phyloP scores from a whole-genome alignment of 2,113 vertebrate genomes.

The Polypterus senegalus region DNA sequence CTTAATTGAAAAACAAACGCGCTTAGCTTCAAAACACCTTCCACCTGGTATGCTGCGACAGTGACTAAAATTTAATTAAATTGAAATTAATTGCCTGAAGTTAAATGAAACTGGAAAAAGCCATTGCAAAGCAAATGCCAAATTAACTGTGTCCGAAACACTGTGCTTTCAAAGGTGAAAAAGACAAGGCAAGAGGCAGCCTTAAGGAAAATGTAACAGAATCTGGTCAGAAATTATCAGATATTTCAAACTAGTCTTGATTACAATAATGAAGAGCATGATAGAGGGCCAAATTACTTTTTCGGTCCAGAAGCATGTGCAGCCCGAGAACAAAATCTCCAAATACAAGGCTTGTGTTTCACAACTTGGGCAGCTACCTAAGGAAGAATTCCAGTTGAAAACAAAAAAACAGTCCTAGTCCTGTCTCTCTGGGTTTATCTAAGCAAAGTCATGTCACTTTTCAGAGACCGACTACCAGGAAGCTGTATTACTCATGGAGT shows the following conservation, averaged over 20 bases:
- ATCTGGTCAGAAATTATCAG: too few relatives aligned
- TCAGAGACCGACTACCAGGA: too few relatives aligned
- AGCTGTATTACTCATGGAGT: too few relatives aligned
- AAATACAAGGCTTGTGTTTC: too few relatives aligned
- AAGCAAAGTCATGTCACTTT: too few relatives aligned
- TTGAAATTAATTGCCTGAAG: slow-evolving; percentile 65
- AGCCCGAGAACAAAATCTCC: too few relatives aligned
- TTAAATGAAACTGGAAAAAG: slow-evolving; percentile 37
- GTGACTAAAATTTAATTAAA: slow-evolving; percentile 65
- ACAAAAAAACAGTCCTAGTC: too few relatives aligned
- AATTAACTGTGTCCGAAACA: slow-evolving; percentile 5
- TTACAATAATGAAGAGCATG: slow-evolving; percentile 5
- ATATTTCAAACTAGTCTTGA: background rate
- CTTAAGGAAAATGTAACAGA: too few relatives aligned
- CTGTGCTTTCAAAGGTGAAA: background rate
- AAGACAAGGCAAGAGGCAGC: too few relatives aligned
- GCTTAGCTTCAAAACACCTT: slow-evolving; percentile 6
- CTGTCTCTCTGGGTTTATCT: too few relatives aligned
- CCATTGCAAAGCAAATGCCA: background rate
- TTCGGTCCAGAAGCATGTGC: background rate
- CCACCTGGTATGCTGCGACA: slow-evolving; percentile 1
- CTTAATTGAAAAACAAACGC: slow-evolving; percentile 9
- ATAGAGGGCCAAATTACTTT: slow-evolving; percentile 14
- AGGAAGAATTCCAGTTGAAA: too few relatives aligned
- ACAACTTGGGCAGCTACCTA: too few relatives aligned